Evolutionary conservation across 2,797 vertebrate genomes (phyloP).

Genomic region (Notolepis coatsorum): DNA sequence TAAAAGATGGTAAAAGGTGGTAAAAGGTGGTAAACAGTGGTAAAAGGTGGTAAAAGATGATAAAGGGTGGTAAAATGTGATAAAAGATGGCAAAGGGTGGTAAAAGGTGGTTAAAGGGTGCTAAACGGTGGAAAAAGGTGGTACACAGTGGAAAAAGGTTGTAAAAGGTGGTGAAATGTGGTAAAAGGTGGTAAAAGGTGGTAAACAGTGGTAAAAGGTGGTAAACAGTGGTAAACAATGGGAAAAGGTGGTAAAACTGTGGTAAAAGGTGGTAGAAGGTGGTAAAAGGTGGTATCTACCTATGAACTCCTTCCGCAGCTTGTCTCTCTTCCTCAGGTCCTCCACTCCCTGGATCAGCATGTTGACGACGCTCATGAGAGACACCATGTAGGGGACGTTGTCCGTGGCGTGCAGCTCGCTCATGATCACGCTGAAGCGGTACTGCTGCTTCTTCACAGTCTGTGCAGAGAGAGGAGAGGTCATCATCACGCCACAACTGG

Average conservation of each 20-base stretch:
- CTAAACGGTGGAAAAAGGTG: too few species aligned
- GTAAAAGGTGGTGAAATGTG: too few species aligned
- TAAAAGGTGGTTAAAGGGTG: too few species aligned
- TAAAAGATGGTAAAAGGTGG: too few species aligned
- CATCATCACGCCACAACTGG: too few species aligned
- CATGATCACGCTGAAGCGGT: slow-evolving; percentile 91
- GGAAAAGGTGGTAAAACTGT: neutral
- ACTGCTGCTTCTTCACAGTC: slow-evolving; percentile 88
- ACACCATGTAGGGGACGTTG: slow-evolving; percentile 84
- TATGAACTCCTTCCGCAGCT: slow-evolving; percentile 88
- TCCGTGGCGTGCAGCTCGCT: slow-evolving; percentile 84
- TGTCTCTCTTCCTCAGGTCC: slow-evolving; percentile 81
- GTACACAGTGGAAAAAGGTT: too few species aligned
- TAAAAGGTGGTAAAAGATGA: too few species aligned
- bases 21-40: too few species aligned
- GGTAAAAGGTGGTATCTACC: slow-evolving; percentile 75
- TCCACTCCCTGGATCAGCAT: slow-evolving; percentile 85
- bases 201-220: neutral
- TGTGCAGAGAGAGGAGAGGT: too few species aligned
- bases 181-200: neutral
- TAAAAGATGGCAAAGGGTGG: too few species aligned
- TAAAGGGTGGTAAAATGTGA: too few species aligned
- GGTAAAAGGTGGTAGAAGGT: neutral
- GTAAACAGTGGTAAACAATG: neutral
- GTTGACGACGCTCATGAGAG: slow-evolving; percentile 88